Conservation (phyloP, 2,888 invertebrate genomes). For the Neoaliturus tenellus region DNA sequence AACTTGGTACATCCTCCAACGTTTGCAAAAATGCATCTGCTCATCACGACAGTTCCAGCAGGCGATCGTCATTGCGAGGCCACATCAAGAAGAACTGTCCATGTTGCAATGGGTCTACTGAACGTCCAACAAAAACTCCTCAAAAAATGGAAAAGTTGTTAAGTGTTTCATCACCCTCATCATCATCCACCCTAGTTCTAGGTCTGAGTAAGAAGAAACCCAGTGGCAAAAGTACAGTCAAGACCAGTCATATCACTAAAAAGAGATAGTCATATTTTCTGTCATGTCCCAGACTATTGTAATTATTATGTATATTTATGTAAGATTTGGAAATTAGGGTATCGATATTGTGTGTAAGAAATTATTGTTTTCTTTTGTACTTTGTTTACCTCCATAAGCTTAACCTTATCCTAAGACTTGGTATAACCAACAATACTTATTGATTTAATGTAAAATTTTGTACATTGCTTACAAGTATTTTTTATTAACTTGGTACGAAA, state of each 20-base stretch:
- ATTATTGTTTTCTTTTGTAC: slow-evolving; percentile 22
- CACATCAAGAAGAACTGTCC: slow-evolving; percentile 79
- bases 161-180: slow-evolving; percentile 56
- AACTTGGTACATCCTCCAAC: neutral
- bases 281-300: slow-evolving; percentile 33
- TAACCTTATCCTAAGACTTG: slow-evolving; percentile 27
- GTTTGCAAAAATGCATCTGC: slow-evolving; percentile 66
- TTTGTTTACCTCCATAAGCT: slow-evolving; percentile 12
- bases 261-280: slow-evolving; percentile 51
- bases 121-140: slow-evolving; percentile 74
- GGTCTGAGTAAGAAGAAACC: slow-evolving; percentile 9
- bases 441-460: slow-evolving; percentile 34
- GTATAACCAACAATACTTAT: slow-evolving; percentile 22
- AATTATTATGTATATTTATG: slow-evolving; percentile 54
- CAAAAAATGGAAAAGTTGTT: slow-evolving; percentile 62
- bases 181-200: neutral
- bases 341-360: slow-evolving; percentile 39
- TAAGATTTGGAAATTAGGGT: slow-evolving; percentile 36
- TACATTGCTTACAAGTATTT: slow-evolving; percentile 31
- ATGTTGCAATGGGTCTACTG: slow-evolving; percentile 78
- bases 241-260: slow-evolving; percentile 57
- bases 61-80: slow-evolving; percentile 74
- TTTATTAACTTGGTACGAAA: slow-evolving; percentile 46
- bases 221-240: slow-evolving; percentile 26
- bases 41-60: slow-evolving; percentile 70